Conservation (phyloP, 2,797 vertebrate species). For the Tragopan temminckii region DNA sequence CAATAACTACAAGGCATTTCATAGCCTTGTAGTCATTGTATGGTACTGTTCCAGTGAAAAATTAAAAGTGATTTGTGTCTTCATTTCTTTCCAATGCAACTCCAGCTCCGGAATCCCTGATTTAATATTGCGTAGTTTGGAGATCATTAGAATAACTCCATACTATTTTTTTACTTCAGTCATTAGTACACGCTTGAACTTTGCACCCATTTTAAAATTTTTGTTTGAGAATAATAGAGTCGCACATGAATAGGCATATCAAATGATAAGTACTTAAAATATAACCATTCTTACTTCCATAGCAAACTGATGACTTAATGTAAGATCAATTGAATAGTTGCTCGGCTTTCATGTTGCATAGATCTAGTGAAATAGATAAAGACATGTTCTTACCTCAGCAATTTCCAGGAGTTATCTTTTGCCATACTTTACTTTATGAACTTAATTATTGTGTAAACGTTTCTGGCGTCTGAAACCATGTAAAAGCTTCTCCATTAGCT, state of each 20-base stretch:
- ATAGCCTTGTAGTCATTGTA: not conserved
- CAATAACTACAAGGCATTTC: too few species aligned
- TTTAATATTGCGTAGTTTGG: not conserved
- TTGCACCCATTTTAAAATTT: not conserved
- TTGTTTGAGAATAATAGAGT: not conserved
- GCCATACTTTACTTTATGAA: not conserved
- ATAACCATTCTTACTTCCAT: not conserved
- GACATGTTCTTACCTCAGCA: not conserved
- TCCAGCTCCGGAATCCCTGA: not conserved
- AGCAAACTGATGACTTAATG: not conserved
- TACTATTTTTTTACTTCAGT: not conserved
- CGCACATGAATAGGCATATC: not conserved
- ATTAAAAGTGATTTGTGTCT: not conserved
- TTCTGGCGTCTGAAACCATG: conserved; percentile 12
- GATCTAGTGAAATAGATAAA: conserved; percentile 27
- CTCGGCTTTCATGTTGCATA: not conserved
- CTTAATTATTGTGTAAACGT: not conserved
- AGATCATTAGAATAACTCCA: not conserved
- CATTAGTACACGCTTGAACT: not conserved
- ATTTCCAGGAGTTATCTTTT: conserved; percentile 30
- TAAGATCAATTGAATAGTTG: conserved; percentile 11
- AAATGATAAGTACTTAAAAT: conserved; percentile 29
- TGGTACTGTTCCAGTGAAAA: not conserved
- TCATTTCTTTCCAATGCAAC: not conserved
- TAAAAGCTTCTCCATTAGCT: not conserved